phyloP scores from a whole-genome alignment of 2,113 vertebrate species.

The Apodemus sylvaticus region DNA sequence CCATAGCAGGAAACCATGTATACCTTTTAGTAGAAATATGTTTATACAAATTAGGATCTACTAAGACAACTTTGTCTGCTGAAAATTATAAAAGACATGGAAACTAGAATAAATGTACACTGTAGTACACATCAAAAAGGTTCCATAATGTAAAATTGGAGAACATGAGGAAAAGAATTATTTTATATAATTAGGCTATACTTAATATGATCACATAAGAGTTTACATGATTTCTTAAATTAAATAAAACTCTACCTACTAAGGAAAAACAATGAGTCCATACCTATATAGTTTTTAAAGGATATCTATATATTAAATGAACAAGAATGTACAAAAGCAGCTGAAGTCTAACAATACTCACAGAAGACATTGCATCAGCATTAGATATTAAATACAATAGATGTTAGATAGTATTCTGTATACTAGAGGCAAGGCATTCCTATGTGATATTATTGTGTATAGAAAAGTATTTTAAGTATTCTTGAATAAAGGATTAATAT shows the following conservation, averaged over 20 bases:
- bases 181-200: too few relatives aligned
- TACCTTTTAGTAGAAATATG: too few relatives aligned
- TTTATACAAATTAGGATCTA: too few relatives aligned
- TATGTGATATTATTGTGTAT: neutral
- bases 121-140: too few relatives aligned
- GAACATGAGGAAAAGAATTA: too few relatives aligned
- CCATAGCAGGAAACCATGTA: neutral
- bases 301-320: neutral
- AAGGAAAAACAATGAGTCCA: neutral
- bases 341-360: neutral
- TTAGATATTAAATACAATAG: neutral
- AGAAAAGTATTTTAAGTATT: neutral
- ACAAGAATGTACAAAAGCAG: neutral
- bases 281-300: neutral
- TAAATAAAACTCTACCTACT: neutral
- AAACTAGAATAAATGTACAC: too few relatives aligned
- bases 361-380: neutral
- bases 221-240: too few relatives aligned
- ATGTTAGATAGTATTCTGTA: neutral
- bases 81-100: too few relatives aligned
- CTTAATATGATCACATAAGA: too few relatives aligned
- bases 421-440: neutral
- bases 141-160: too few relatives aligned
- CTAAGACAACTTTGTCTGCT: too few relatives aligned
- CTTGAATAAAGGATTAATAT: neutral